Conservation (phyloP, 2,113 vertebrate species). For the Tachuris rubrigastra region DNA sequence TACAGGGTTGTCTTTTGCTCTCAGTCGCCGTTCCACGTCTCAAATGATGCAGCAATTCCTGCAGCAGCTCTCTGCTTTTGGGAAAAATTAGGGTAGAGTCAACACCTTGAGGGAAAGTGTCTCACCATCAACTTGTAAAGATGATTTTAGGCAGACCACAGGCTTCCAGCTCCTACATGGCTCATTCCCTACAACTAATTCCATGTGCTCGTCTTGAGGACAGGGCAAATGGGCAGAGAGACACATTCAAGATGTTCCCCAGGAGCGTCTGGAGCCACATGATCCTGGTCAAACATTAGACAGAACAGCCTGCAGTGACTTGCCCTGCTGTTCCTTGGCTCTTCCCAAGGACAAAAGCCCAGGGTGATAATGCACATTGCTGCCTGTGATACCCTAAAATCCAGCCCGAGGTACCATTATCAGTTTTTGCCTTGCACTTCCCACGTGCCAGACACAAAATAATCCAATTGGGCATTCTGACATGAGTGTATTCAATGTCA, state of each 20-base stretch:
- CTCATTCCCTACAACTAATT: background rate
- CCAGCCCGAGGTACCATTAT: background rate
- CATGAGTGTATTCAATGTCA: background rate
- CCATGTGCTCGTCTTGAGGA: accelerated
- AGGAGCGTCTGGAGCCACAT: background rate
- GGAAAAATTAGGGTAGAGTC: background rate
- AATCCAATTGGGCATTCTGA: background rate
- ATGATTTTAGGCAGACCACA: background rate
- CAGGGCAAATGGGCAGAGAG: background rate
- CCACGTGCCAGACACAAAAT: background rate
- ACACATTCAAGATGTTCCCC: background rate
- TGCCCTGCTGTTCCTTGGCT: background rate
- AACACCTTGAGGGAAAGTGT: background rate
- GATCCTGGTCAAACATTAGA: background rate
- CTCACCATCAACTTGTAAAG: background rate
- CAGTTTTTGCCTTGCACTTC: background rate
- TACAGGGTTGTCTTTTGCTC: background rate
- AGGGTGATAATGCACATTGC: background rate
- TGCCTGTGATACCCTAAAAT: background rate
- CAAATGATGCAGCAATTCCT: background rate
- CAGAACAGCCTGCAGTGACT: background rate
- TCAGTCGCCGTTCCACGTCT: background rate
- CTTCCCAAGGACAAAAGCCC: background rate
- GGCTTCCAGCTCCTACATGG: background rate
- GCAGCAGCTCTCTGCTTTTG: background rate